These are phyloP conservation scores for Trimorus sp. DNA, from an alignment of 2,888 invertebrate species.

Conservation along the genomic window DNA sequence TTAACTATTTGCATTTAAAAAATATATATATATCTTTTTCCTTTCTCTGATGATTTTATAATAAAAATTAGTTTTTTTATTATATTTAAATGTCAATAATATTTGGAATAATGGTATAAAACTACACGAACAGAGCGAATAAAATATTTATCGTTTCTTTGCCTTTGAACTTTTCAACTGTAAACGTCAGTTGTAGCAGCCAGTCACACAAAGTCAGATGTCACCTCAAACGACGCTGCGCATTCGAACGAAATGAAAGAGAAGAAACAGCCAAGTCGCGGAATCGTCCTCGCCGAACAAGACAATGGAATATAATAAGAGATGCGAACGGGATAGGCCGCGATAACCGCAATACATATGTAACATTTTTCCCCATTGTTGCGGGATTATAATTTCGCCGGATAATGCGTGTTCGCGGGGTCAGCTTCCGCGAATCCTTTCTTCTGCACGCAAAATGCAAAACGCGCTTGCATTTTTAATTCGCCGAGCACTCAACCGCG, in stretches of 20 bases:
- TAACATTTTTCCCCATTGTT: constrained; percentile 57
- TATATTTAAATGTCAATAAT: too few relatives aligned
- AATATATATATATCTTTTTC: too few relatives aligned
- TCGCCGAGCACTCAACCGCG: constrained; percentile 26
- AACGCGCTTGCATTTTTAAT: constrained; percentile 52
- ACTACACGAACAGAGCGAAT: too few relatives aligned
- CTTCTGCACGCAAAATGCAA: constrained; percentile 39
- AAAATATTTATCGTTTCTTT: too few relatives aligned
- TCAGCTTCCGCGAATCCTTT: constrained; percentile 46
- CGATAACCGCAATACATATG: constrained; percentile 63
- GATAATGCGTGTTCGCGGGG: constrained; percentile 31
- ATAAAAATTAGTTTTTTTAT: too few relatives aligned
- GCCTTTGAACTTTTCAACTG: too few relatives aligned
- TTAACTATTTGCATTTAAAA: too few relatives aligned
- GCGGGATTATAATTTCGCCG: constrained; percentile 50
- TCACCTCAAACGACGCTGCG: too few relatives aligned
- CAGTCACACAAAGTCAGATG: too few relatives aligned
- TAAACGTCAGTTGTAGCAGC: too few relatives aligned
- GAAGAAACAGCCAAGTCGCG: constrained; percentile 18
- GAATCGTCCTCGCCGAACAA: constrained; percentile 19
- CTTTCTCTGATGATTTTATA: too few relatives aligned
- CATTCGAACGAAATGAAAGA: constrained; percentile 8
- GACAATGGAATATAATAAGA: constrained; percentile 63
- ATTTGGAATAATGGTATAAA: too few relatives aligned
- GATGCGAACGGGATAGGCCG: constrained; percentile 47